phyloP scores from a whole-genome alignment of 2,797 vertebrate genomes.

The Thamnophis elegans region DNA sequence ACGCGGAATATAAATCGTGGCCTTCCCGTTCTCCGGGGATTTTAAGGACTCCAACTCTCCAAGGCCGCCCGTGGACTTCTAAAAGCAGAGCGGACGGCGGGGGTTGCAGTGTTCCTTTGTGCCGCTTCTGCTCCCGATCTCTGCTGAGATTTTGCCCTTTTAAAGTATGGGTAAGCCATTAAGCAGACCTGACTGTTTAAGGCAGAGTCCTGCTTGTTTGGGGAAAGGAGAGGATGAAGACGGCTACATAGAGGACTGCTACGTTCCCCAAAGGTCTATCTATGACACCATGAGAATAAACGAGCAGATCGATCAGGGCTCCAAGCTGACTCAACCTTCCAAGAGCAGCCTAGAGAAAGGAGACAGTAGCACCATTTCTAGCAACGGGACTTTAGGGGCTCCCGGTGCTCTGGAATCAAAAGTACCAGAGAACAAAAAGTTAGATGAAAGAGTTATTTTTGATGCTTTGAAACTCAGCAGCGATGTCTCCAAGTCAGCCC shows the following conservation, averaged over 20 bases:
- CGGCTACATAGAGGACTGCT: slow-evolving; percentile 97
- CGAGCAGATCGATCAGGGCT: slow-evolving; percentile 96
- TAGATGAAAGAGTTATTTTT: slow-evolving; percentile 95
- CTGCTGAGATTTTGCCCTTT: slow-evolving; percentile 25
- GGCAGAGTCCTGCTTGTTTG: slow-evolving; percentile 92
- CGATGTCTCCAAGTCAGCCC: slow-evolving; percentile 83
- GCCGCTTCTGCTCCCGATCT: slow-evolving; percentile 2
- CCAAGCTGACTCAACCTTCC: slow-evolving; percentile 90
- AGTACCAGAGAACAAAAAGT: slow-evolving; percentile 77
- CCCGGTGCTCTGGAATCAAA: slow-evolving; percentile 82
- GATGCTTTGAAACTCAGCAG: slow-evolving; percentile 94
- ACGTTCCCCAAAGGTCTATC: slow-evolving; percentile 95
- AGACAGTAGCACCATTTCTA: slow-evolving; percentile 89
- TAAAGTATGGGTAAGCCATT: slow-evolving; percentile 95
- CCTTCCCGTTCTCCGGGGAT: slow-evolving; percentile 17
- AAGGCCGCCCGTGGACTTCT: neutral
- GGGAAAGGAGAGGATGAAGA: slow-evolving; percentile 97
- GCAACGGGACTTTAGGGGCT: slow-evolving; percentile 90
- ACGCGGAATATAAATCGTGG: slow-evolving; percentile 31
- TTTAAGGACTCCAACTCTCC: neutral
- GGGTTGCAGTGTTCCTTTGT: neutral
- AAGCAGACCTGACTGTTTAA: slow-evolving; percentile 95
- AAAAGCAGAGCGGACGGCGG: neutral
- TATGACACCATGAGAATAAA: slow-evolving; percentile 99
- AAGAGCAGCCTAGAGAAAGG: slow-evolving; percentile 86